phyloP scores from a whole-genome alignment of 2,797 vertebrate genomes.

The Pristis pectinata region DNA sequence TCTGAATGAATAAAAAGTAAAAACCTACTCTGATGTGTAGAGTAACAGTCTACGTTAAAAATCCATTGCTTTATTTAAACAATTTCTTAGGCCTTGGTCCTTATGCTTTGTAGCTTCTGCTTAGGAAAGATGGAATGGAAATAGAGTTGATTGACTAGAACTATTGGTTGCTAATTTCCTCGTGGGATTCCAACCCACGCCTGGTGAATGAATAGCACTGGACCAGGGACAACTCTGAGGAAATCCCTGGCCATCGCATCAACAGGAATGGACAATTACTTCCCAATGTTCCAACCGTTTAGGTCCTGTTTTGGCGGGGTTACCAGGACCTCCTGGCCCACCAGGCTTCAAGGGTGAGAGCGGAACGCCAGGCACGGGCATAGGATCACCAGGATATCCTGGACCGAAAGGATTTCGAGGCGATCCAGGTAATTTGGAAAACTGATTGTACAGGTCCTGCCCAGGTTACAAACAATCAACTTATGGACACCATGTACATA shows the following conservation, averaged over 20 bases:
- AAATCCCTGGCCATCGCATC: not conserved
- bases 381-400: constrained; percentile 59
- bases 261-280: not conserved
- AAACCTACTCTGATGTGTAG: too few species aligned
- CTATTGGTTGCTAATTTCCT: not conserved
- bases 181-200: not conserved
- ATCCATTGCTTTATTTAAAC: not conserved
- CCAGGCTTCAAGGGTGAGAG: constrained; percentile 77
- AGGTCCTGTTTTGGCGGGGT: constrained; percentile 66
- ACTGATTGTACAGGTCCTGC: not conserved
- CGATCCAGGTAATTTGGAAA: constrained; percentile 63
- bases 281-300: constrained; percentile 35
- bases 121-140: not conserved
- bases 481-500: too few species aligned
- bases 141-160: not conserved
- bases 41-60: not conserved
- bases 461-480: too few species aligned
- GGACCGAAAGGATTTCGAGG: constrained; percentile 75
- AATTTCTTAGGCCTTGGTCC: not conserved
- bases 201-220: not conserved
- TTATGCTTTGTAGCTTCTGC: too few species aligned
- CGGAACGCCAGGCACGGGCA: constrained; percentile 59
- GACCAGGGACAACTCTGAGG: too few species aligned
- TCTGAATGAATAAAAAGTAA: too few species aligned
- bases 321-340: constrained; percentile 63